Percentiles rank a stretch among this genome's conserved stretches.
phyloP scores from a whole-genome alignment of 2,888 invertebrate species.

The Melieria crassipennis region DNA sequence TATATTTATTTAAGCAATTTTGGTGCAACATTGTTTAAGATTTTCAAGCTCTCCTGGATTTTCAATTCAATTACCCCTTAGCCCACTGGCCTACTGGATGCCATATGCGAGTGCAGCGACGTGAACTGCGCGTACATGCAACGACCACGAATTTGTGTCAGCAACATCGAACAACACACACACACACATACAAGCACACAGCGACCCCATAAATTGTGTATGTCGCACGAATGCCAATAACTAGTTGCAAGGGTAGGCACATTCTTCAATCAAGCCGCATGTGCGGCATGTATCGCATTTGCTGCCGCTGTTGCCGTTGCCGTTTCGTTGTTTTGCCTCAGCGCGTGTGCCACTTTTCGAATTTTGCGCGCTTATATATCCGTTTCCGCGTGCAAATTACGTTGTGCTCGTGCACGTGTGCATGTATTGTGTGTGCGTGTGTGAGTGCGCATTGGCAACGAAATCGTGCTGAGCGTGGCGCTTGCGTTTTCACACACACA shows the following conservation, averaged over 20 bases:
- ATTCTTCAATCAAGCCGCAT: neutral
- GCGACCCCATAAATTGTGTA: too few species aligned
- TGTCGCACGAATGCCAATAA: too few species aligned
- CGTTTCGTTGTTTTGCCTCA: neutral
- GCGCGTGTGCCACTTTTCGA: conserved; percentile 3
- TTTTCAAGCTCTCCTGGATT: too few species aligned
- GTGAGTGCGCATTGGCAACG: neutral
- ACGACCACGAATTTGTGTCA: too few species aligned
- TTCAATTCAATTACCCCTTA: too few species aligned
- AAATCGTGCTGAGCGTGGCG: neutral
- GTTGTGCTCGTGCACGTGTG: neutral
- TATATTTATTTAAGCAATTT: too few species aligned
- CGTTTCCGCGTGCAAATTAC: conserved; percentile 21
- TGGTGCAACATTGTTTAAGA: too few species aligned
- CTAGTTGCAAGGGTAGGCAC: too few species aligned
- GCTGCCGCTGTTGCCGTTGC: neutral
- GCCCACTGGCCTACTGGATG: too few species aligned
- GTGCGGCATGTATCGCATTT: conserved; percentile 5
- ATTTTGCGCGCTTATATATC: conserved; percentile 19
- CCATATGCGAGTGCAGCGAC: too few species aligned
- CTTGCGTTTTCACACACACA: neutral
- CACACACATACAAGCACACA: neutral
- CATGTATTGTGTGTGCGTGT: neutral
- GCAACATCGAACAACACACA: neutral
- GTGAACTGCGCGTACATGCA: too few species aligned